Percentiles rank a stretch among this genome's conserved stretches.
These are phyloP conservation scores for Caenorhabditis doughertyi DNA, from an alignment of 2,888 invertebrate genomes.

Conservation along the genomic window DNA sequence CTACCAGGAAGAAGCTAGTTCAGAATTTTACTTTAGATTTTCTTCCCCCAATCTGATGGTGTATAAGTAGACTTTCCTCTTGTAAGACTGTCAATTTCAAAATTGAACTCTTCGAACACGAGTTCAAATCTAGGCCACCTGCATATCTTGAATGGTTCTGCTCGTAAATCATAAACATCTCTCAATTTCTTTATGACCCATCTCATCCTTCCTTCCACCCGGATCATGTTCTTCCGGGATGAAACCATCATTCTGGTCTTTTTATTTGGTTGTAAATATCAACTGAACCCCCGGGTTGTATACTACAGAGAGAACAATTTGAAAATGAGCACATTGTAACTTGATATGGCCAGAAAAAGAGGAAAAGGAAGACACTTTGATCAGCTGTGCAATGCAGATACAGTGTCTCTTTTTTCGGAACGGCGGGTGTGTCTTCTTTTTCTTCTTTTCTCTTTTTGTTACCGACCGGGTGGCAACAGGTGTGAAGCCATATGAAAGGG, in stretches of 20 bases:
- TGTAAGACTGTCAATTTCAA: too few species aligned
- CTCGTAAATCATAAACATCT: constrained; percentile 33
- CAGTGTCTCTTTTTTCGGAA: constrained; percentile 23
- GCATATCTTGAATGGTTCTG: constrained; percentile 1
- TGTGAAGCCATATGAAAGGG: constrained; percentile 27
- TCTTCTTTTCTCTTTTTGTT: constrained; percentile 9
- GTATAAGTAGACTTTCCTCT: too few species aligned
- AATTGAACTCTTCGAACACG: neutral
- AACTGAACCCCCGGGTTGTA: constrained; percentile 1
- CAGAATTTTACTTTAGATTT: too few species aligned
- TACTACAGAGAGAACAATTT: constrained; percentile 24
- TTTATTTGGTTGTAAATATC: constrained; percentile 26
- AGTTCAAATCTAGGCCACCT: constrained; percentile 5
- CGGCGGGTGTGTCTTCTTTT: constrained; percentile 2
- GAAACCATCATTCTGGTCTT: constrained; percentile 3
- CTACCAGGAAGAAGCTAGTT: too few species aligned
- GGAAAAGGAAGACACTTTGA: constrained; percentile 27
- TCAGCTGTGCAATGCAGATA: constrained; percentile 43
- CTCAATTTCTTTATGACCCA: constrained; percentile 25
- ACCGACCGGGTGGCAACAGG: constrained; percentile 38
- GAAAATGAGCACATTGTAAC: constrained; percentile 25
- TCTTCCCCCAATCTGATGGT: too few species aligned
- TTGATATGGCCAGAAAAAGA: constrained; percentile 10
- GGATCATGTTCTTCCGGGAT: constrained; percentile 25
- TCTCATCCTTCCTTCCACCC: neutral